Evolutionary conservation across 2,888 invertebrate species (phyloP), one percentile per base, ranked within the genome.

Genomic region (Dorcus parallelipipedus): DNA sequence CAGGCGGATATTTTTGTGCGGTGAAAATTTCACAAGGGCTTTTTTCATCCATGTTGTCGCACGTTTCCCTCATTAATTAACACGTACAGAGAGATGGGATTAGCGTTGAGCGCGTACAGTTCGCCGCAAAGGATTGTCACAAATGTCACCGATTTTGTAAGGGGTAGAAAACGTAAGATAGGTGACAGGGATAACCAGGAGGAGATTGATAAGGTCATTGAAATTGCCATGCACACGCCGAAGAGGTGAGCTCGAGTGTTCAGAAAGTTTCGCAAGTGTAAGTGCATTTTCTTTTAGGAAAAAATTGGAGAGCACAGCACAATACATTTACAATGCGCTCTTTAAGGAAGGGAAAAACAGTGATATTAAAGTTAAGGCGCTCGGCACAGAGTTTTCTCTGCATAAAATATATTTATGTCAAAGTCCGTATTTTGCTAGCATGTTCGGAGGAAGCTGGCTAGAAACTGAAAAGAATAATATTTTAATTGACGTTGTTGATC

Each of bases 351-450:
- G 90, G 59, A 85, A 86, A 74, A 87, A 87, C 68, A 89, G 89
- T 50, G 91, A 92, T 74, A 82, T 92, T 45, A 85, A 85, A 33
- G 87, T 92, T 5, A 79, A 83, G 69, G 90, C 90, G 50, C 75
- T 90, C 54, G 87, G 86, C 23, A 84, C 84, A 73, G 84, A 86
- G 60, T 91, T 91, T 86, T 82, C 83, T 68, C 78, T 92, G 43
- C 92, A 92, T 74, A 89, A 88, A 78, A 84, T 91, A 41, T 92
- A 92, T 73, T 80, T 92, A 47, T 87, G 87, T 67, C 91, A 91
- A 83, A 90, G 90, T 71, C 87, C 88, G 0, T 91, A 91, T 73
- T 91, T 91, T 76, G 83, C 85, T 9, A 88, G 89, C 69, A 91
- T 91, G 91, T 91, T 91, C 75, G 87, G 85, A 68, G 91, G 91